Percentiles rank a stretch among this genome's conserved stretches.
Conservation (phyloP, 2,797 vertebrate genomes). For the Urosaurus nigricauda region DNA sequence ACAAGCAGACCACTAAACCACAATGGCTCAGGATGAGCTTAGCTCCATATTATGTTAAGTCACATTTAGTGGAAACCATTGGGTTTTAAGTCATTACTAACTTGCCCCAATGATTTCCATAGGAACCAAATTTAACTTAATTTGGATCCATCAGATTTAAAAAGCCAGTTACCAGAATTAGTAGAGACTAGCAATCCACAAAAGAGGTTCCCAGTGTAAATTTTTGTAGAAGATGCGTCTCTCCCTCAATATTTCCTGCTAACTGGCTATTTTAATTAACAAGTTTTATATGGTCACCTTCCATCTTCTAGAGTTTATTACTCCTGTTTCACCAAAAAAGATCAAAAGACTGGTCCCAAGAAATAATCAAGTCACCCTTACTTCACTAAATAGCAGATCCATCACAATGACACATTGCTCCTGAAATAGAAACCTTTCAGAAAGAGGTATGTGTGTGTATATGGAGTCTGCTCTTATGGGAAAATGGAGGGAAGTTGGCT, state of each 20-base stretch:
- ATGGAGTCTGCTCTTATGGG: not conserved
- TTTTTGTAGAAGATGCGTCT: not conserved
- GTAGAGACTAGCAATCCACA: not conserved
- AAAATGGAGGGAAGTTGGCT: not conserved
- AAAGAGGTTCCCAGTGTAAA: not conserved
- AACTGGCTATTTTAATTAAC: not conserved
- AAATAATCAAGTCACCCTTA: not conserved
- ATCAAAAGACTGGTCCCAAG: not conserved
- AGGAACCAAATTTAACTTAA: not conserved
- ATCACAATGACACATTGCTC: not conserved
- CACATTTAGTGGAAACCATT: not conserved
- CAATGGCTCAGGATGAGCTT: not conserved
- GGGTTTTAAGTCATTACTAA: not conserved
- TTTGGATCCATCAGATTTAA: not conserved
- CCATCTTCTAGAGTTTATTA: not conserved
- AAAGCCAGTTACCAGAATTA: too few species aligned
- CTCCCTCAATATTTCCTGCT: not conserved
- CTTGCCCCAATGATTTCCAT: not conserved
- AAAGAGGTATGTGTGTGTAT: not conserved
- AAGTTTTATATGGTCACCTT: not conserved
- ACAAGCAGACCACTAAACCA: too few species aligned
- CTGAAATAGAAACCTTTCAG: conserved; percentile 6
- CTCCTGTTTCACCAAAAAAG: not conserved
- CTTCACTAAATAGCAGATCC: not conserved
- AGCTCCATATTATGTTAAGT: not conserved